These are phyloP conservation scores for Vulpes ferrilata DNA, from an alignment of 2,113 vertebrate species.

Conservation along the genomic window DNA sequence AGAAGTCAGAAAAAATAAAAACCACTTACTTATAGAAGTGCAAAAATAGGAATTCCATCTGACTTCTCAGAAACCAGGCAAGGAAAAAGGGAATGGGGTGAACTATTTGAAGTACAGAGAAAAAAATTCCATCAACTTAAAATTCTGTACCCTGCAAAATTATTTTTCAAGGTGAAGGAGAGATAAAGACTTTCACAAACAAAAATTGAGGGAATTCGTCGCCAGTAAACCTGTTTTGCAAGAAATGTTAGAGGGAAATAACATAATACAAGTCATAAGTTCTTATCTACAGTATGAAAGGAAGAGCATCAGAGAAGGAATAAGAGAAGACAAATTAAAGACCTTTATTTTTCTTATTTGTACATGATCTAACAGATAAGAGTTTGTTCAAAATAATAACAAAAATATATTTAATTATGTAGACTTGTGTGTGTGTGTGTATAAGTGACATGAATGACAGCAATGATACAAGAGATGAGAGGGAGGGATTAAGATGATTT, in stretches of 20 bases:
- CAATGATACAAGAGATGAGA: neutral
- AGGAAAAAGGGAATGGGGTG: neutral
- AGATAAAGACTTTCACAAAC: neutral
- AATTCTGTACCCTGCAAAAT: neutral
- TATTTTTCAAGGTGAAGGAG: neutral
- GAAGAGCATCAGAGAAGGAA: neutral
- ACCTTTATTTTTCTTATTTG: neutral
- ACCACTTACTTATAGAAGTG: neutral
- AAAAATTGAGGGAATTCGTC: neutral
- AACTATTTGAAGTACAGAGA: neutral
- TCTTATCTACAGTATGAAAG: neutral
- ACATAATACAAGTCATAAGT: neutral
- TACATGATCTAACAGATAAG: neutral
- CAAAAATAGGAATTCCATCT: neutral
- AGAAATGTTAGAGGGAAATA: neutral
- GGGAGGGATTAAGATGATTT: neutral
- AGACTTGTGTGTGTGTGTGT: neutral
- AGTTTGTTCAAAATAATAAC: neutral
- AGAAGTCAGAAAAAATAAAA: neutral
- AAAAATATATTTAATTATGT: neutral
- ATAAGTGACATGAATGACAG: neutral
- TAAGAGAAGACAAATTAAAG: neutral
- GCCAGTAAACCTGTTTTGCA: neutral
- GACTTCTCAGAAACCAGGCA: neutral
- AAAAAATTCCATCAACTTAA: neutral